Evolutionary conservation across 1,140 invertebrate genomes (phyloP).

Genomic region (Cotesia typhae): DNA sequence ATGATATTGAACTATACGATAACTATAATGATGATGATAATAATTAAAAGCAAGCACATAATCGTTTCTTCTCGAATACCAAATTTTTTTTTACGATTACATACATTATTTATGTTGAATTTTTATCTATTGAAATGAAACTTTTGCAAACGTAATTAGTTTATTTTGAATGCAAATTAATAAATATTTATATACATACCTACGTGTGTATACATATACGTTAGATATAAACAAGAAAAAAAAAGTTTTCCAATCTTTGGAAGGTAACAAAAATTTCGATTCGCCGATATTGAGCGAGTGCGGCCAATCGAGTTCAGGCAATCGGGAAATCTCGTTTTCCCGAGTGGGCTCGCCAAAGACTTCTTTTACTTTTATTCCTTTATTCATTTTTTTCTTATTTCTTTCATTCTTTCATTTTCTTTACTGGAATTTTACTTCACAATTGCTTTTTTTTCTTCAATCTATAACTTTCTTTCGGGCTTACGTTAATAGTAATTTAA

Average conservation of each 20-base stretch:
- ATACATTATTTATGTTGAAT: too few species aligned
- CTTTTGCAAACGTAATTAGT: too few species aligned
- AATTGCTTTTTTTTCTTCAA: too few species aligned
- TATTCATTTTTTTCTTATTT: not conserved
- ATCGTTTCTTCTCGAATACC: not conserved
- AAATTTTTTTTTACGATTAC: not conserved
- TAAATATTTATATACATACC: not conserved
- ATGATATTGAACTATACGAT: slow-evolving; percentile 6
- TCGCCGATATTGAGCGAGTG: not conserved
- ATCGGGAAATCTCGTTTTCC: slow-evolving; percentile 25
- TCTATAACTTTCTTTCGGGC: too few species aligned
- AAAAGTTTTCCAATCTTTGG: not conserved
- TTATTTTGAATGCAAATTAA: not conserved
- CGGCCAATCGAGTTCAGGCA: slow-evolving; percentile 23
- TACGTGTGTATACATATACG: not conserved
- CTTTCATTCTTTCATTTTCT: slow-evolving; percentile 11
- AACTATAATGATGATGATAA: not conserved
- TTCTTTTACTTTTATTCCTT: slow-evolving; percentile 4
- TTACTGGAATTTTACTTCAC: slow-evolving; percentile 2
- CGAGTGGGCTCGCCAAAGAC: slow-evolving; percentile 22
- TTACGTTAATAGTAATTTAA: too few species aligned
- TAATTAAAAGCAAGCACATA: slow-evolving; percentile 13
- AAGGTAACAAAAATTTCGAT: not conserved
- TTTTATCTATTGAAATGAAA: too few species aligned
- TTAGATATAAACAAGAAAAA: slow-evolving; percentile 6